These are phyloP conservation scores for Callimorpha dominula DNA, from an alignment of 2,888 invertebrate genomes.

Conservation along the genomic window DNA sequence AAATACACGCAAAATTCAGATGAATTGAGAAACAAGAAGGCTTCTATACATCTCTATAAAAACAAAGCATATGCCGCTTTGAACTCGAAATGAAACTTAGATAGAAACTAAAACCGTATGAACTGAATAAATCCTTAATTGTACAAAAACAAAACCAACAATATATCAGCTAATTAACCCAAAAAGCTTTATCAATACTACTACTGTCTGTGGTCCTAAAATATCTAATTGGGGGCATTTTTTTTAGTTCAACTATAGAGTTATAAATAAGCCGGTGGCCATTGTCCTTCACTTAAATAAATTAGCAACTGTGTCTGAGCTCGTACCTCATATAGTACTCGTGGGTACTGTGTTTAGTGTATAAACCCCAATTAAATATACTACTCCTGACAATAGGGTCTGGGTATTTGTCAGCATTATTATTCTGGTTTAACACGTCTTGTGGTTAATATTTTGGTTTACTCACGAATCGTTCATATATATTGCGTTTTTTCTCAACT, in stretches of 20 bases:
- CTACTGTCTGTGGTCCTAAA: neutral
- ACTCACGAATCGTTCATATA: neutral
- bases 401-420: constrained; percentile 3
- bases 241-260: constrained; percentile 3
- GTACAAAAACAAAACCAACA: neutral
- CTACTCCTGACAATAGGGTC: neutral
- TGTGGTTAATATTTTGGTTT: neutral
- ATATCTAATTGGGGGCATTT: neutral
- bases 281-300: constrained; percentile 18
- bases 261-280: constrained; percentile 6
- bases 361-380: constrained; percentile 9
- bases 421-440: neutral
- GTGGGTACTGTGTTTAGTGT: constrained; percentile 12
- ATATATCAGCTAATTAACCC: neutral
- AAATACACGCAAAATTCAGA: too few species aligned
- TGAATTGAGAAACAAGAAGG: too few species aligned
- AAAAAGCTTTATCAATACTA: neutral
- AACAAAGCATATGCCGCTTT: too few species aligned
- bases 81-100: neutral
- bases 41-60: too few species aligned
- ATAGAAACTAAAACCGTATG: neutral
- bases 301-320: constrained; percentile 8
- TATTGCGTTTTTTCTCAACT: too few species aligned
- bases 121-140: neutral
- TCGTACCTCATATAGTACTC: constrained; percentile 4